Base-by-base conservation (phyloP, 2,113 vertebrate species). In the Nannospalax galili region DNA sequence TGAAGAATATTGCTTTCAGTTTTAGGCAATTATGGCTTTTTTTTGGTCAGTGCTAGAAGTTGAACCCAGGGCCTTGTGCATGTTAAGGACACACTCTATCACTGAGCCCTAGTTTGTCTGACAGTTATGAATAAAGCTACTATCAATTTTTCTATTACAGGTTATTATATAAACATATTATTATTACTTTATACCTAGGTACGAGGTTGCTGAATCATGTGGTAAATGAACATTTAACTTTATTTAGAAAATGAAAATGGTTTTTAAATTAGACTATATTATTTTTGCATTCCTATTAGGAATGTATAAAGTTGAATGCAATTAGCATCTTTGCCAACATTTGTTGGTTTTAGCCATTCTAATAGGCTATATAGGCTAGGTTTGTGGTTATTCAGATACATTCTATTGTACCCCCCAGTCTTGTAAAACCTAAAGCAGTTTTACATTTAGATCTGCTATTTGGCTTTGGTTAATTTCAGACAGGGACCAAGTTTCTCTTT, bases 391-490 rank as follows among this genome's bases (percentile, higher is more conserved):
- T 86, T 72, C 42, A 52, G 70, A 81, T 77, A 15, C 7, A 52
- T 24, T 62, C 28, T 52, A 62, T 84, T 88, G n/a, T n/a, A 65
- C 75, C 60, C 48, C 74, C 62, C 90, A 74, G 28, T 12, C n/a
- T n/a, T n/a, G n/a, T n/a, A n/a, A n/a, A n/a, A n/a, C n/a, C n/a
- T n/a, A n/a, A n/a, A n/a, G n/a, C n/a, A n/a, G n/a, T 67, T 91
- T 91, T 75, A 91, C n/a, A 80, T 84, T 88, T 74, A 91, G 58
- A 24, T 88, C 30, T 74, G 5, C 72, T 20, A 94, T 84, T 19
- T 26, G 78, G 65, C 78, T 91, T 69, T 16, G 26, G 4, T 17
- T 92, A 19, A 45, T 84, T 88, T 28, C 7, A 90, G 35, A 16
- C 6, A 87, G 56, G 26, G 37, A 88, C 64, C 37, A 88, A 64